Conservation (phyloP, 2,113 vertebrate genomes). For the Megalops atlanticus region DNA sequence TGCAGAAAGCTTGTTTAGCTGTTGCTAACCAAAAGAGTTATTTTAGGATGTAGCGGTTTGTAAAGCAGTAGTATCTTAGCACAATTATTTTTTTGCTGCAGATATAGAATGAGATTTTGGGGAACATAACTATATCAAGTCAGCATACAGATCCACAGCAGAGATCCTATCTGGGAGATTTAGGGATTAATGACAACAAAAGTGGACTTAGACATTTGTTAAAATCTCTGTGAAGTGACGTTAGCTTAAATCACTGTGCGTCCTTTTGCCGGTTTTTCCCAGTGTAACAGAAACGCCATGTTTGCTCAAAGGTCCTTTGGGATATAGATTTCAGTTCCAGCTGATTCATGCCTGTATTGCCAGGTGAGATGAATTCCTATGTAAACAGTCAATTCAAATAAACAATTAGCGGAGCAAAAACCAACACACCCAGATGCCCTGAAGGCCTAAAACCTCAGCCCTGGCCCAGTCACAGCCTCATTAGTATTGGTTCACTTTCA, state of each 20-base stretch:
- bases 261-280: neutral
- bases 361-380: neutral
- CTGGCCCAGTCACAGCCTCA: neutral
- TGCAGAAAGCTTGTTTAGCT: constrained; percentile 2
- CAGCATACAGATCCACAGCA: constrained; percentile 19
- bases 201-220: too few species aligned
- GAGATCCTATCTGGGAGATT: constrained; percentile 21
- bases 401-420: neutral
- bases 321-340: neutral
- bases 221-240: neutral
- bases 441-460: neutral
- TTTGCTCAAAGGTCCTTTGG: neutral
- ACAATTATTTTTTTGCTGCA: too few species aligned
- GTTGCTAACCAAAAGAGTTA: neutral
- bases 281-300: neutral
- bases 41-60: constrained; percentile 6
- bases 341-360: neutral
- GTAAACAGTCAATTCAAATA: neutral
- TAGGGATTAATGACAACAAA: neutral
- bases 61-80: too few species aligned
- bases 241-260: neutral
- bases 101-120: neutral
- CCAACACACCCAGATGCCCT: neutral
- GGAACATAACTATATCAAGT: neutral
- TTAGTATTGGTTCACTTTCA: neutral